phyloP scores from a whole-genome alignment of 2,113 vertebrate species.

The Alexandromys fortis region DNA sequence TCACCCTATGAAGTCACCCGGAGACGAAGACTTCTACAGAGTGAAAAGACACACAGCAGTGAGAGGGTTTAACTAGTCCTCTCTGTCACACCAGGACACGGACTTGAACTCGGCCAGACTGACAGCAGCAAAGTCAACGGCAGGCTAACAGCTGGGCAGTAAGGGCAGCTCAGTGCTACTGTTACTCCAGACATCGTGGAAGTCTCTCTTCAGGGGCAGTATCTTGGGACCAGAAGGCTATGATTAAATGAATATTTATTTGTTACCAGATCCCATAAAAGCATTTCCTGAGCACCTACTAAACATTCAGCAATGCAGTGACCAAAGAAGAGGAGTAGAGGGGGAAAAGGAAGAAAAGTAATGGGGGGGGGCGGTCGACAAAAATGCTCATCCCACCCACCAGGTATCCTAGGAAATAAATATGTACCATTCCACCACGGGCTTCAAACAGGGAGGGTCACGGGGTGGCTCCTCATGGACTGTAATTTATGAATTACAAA shows the following conservation, averaged over 20 bases:
- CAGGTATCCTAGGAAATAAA: background rate
- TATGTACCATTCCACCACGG: background rate
- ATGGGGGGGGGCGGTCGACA: background rate
- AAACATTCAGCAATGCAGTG: background rate
- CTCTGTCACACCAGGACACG: background rate
- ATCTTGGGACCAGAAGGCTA: background rate
- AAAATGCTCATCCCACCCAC: accelerated
- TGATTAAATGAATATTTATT: background rate
- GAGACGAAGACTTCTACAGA: background rate
- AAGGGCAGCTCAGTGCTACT: background rate
- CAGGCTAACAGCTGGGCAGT: background rate
- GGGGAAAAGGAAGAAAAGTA: background rate
- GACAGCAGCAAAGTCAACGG: background rate
- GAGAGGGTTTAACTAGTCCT: background rate
- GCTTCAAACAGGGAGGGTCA: background rate
- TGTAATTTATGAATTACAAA: background rate
- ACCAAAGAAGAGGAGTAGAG: background rate
- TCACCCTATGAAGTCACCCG: background rate
- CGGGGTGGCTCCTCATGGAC: background rate
- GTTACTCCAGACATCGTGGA: background rate
- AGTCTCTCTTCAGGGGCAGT: background rate
- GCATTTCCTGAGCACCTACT: background rate
- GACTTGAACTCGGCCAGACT: background rate
- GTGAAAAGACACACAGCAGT: background rate
- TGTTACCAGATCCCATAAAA: background rate